Conservation (phyloP, 2,113 vertebrate species). For the Notothenia rossii region DNA sequence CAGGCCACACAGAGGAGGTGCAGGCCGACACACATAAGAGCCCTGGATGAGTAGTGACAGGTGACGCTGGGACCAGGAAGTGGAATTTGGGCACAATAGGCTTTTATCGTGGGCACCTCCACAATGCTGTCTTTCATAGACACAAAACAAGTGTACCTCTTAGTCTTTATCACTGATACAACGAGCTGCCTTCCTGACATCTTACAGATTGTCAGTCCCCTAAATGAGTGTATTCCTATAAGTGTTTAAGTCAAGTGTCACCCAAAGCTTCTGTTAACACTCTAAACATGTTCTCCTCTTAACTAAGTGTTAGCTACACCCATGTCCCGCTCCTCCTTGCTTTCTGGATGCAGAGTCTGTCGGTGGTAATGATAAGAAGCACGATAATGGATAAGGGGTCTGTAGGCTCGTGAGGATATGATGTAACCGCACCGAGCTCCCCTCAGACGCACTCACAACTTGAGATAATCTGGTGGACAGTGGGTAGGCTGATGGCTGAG, state of each 20-base stretch:
- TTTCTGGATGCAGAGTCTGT: slow-evolving; percentile 54
- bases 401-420: slow-evolving; percentile 53
- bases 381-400: slow-evolving; percentile 67
- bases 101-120: slow-evolving; percentile 25
- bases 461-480: slow-evolving; percentile 71
- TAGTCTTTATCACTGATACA: slow-evolving; percentile 27
- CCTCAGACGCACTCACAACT: slow-evolving; percentile 50
- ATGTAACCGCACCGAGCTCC: slow-evolving; percentile 60
- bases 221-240: slow-evolving; percentile 53
- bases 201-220: slow-evolving; percentile 53
- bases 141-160: slow-evolving; percentile 31
- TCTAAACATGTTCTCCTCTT: slow-evolving; percentile 65
- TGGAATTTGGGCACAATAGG: slow-evolving; percentile 31
- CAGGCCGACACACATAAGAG: slow-evolving; percentile 26
- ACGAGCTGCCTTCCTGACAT: slow-evolving; percentile 39
- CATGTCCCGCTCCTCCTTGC: slow-evolving; percentile 20
- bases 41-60: slow-evolving; percentile 63
- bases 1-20: slow-evolving; percentile 61
- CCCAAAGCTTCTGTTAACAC: slow-evolving; percentile 75
- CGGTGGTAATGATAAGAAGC: slow-evolving; percentile 62
- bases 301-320: slow-evolving; percentile 69
- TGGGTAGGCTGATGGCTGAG: slow-evolving; percentile 65
- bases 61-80: slow-evolving; percentile 64
- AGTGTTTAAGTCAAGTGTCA: slow-evolving; percentile 72
- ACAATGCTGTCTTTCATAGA: slow-evolving; percentile 37